These are phyloP conservation scores for Listronotus bonariensis DNA, from an alignment of 1,140 invertebrate species.

Conservation along the genomic window DNA sequence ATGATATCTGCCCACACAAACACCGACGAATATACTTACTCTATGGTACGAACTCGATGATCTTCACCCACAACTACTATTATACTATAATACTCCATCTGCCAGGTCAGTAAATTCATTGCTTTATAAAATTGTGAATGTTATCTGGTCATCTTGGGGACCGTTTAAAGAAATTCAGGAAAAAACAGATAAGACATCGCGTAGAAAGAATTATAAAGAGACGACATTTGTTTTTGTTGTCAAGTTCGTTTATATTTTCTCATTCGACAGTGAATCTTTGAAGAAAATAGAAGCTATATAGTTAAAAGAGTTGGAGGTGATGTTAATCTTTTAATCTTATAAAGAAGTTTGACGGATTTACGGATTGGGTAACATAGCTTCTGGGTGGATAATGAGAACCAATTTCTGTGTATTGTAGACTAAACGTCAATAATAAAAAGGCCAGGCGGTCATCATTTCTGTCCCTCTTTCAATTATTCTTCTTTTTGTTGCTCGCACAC, in stretches of 20 bases:
- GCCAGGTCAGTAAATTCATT: conserved; percentile 37
- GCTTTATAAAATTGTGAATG: conserved; percentile 35
- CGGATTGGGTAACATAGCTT: too few species aligned
- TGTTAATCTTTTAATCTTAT: conserved; percentile 29
- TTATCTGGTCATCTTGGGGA: conserved; percentile 33
- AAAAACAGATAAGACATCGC: conserved; percentile 25
- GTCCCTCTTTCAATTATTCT: too few species aligned
- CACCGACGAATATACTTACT: background rate
- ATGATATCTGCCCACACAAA: too few species aligned
- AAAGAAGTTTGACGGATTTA: background rate
- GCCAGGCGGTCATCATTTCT: too few species aligned
- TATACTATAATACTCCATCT: conserved; percentile 24
- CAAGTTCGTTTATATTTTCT: conserved; percentile 24
- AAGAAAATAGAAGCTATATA: conserved; percentile 9
- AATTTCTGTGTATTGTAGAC: too few species aligned
- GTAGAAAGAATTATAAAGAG: conserved; percentile 23
- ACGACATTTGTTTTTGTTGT: conserved; percentile 22
- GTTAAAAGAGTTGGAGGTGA: conserved; percentile 11
- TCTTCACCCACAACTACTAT: conserved; percentile 30
- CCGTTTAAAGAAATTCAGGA: conserved; percentile 37
- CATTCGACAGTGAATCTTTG: conserved; percentile 19
- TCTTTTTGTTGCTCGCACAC: too few species aligned
- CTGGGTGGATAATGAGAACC: too few species aligned
- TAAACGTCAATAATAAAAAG: too few species aligned
- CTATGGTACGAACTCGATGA: conserved; percentile 9